Base-by-base conservation (phyloP, 2,113 vertebrate genomes). In the Columbina picui region DNA sequence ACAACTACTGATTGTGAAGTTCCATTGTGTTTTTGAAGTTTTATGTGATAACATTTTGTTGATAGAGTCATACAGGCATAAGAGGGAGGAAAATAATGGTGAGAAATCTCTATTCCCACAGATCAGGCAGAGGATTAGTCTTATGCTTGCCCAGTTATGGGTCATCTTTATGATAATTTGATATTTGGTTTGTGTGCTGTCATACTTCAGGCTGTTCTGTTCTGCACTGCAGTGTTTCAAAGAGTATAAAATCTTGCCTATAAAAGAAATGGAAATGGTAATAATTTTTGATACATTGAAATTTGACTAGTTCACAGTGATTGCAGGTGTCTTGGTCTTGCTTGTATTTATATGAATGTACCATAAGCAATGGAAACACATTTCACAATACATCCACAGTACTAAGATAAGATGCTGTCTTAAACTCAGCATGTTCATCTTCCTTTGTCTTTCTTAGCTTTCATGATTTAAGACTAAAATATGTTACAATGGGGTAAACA, bases 201-300 rank as follows among this genome's bases (percentile, higher is more conserved):
- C 10, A 7, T 43, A 21, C 22, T 50, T 19, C 11, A 75, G 0
- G n/a, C 27, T 75, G 23, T 61, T 63, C 52, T 84, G 27, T 52
- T n/a, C 27, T 87, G 15, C 3, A 3, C 0, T 2, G 4, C 4
- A 77, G 3, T 70, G 3, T 47, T 89, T 86, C 19, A 43, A 73
- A 86, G 20, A 60, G 12, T 11, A 74, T 26, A 70, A 77, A 74
- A 71, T 74, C 22, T 74, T 57, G 52, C 25, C 45, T 70, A 8
- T 18, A 43, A 80, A 73, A 65, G 5, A 80, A 85, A 59, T n/a
- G 4, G 22, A 76, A 92, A 70, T 34, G 9, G 1, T 47, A 63
- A 23, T 36, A 61, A 57, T 43, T 73, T 82, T 34, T 57, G 10
- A 70, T 13, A 50, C 13, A 25, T 1, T 77, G 15, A 53, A 86